Evolutionary conservation across 2,888 invertebrate genomes (phyloP), one percentile per base, ranked within the genome.

Genomic region (Volucella inanis): DNA sequence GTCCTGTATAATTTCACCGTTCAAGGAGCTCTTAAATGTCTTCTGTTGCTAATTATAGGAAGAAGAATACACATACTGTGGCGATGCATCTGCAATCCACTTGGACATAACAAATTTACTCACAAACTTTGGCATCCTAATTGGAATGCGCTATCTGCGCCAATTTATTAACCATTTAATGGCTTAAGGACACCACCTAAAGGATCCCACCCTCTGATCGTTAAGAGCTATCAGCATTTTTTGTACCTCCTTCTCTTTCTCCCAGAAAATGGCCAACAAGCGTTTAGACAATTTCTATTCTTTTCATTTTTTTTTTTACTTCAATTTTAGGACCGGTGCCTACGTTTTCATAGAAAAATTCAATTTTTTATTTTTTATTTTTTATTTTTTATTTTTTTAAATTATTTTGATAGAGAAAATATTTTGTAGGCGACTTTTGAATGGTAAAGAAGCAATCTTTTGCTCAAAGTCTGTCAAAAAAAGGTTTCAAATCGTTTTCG

Each of bases 21-120:
- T 11, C 31, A 38, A 10, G 38, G 14, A 14, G 39, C 39, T 43
- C 18, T 31, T 9, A 12, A 45, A 61, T 31, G 2, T 1, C 52
- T 47, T 59, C 2, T 22, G 14, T 54, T 62, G 64, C 11, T 22
- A 10, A 18, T 78, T 81, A 3, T 68, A 92, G 92, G 92, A 92
- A 88, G 90, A 89, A 75, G 87, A 89, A 61, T 91, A 87, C 80
- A 90, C 91, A 61, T 92, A 91, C 87, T 92, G 92, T 88, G 92
- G 92, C 68, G 89, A 91, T 76, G 92, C 91, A 59, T 88, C 89
- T 77, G 87, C 89, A 76, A 89, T 88, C 74, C 88, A 88, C 79
- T 88, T 88, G 15, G 71, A 86, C 76, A 55, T 83, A 8, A 65
- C 87, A 10, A 83, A 77, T 61, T 71, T 89, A 67, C 64, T 68